Conservation (phyloP, 2,888 invertebrate genomes). For the Athalia circularis region DNA sequence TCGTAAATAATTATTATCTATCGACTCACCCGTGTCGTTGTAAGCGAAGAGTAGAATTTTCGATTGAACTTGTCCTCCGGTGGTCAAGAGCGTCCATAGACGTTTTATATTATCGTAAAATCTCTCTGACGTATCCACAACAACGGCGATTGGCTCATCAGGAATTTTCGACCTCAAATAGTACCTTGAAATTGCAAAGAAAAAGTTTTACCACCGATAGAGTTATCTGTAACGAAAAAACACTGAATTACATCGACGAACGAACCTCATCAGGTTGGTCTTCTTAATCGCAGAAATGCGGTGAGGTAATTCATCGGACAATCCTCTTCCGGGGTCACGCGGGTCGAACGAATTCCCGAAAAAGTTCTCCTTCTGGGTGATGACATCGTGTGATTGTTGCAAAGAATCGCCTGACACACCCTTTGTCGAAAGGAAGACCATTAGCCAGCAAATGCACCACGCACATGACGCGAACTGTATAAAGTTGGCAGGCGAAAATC, state of each 20-base stretch:
- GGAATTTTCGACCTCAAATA: slow-evolving; percentile 7
- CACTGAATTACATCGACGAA: not conserved
- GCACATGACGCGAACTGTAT: not conserved
- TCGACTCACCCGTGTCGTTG: slow-evolving; percentile 26
- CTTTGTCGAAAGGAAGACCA: slow-evolving; percentile 10
- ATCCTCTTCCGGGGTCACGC: not conserved
- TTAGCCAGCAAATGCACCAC: slow-evolving; percentile 2
- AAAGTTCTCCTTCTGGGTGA: not conserved
- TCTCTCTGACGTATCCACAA: slow-evolving; percentile 16
- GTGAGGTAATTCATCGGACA: not conserved
- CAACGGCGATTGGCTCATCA: slow-evolving; percentile 16
- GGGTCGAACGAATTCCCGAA: slow-evolving; percentile 1
- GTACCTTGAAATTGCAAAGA: slow-evolving; percentile 27
- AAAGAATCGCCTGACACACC: not conserved
- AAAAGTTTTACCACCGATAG: not conserved
- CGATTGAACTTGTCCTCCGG: not conserved
- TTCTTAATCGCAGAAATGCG: slow-evolving; percentile 7
- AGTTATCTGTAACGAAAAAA: not conserved
- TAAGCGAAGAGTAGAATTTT: slow-evolving; percentile 32
- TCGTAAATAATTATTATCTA: no score
- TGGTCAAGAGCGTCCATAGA: slow-evolving; percentile 15
- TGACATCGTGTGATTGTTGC: no score
- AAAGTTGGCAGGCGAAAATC: not conserved
- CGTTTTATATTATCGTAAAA: slow-evolving; percentile 29
- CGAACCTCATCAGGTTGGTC: slow-evolving; percentile 34